Base-by-base conservation (phyloP, 1,140 invertebrate species). In the Augochlora pura region DNA sequence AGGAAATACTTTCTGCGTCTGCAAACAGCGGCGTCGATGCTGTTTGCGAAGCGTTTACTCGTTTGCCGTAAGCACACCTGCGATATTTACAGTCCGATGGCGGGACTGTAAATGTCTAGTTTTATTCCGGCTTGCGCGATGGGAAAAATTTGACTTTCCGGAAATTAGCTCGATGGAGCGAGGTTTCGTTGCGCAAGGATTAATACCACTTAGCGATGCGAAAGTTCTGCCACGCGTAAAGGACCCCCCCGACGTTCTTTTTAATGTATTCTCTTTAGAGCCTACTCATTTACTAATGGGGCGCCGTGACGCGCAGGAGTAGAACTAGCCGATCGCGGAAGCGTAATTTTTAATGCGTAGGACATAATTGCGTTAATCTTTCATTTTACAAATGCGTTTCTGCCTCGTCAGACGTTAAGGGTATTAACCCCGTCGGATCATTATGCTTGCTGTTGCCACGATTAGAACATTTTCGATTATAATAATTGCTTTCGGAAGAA, bases 331-430 rank as follows among this genome's bases (percentile, higher is more conserved):
- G 54, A 52, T 52, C 16, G 54, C 8, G 54, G 21, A 57, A 57
- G 32, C 32, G 12, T 14, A 4, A 57, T 57, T 57, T 57, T n/a
- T 9, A n/a, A n/a, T n/a, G n/a, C 0, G 54, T 7, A n/a, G n/a
- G 54, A 9, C 54, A 57, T 46, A 57, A 57, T 57, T 57, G 54
- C 54, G n/a, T 57, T 57, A 57, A 57, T n/a, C 54, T 57, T 57
- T 57, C 54, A 57, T 57, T 57, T 57, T n/a, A 21, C 54, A 52
- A 52, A 52, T 52, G 49, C 16, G 49, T 52, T 52, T 52, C 49
- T 6, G 5, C 6, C 18, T 52, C 16, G 21, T 7, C 49, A 12
- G 42, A 10, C 49, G 5, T 52, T 52, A 1, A 21, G 18, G 4
- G 0, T 52, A 18, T 52, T 21, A 52, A 52, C 16, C 32, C 32